Percentiles rank a stretch among this genome's conserved stretches.
Conservation (phyloP, 2,797 vertebrate genomes). For the Hypotaenidia philippensis region DNA sequence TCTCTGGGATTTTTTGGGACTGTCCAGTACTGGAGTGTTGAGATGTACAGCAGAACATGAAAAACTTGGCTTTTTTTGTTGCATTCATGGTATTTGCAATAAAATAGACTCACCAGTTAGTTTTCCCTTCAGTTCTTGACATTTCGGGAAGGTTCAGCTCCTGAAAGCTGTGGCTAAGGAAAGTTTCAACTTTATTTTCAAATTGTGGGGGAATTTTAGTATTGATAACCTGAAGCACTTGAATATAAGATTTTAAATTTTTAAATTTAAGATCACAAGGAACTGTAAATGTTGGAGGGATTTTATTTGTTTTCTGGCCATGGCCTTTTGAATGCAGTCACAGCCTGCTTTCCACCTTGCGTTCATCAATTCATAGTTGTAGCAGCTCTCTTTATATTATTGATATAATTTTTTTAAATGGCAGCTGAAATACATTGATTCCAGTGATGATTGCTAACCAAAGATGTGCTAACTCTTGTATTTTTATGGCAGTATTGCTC, state of each 20-base stretch:
- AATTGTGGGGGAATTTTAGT: not conserved
- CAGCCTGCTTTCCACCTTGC: not conserved
- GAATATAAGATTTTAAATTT: too few relatives aligned
- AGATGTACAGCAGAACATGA: not conserved
- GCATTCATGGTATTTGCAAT: not conserved
- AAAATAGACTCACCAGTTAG: not conserved
- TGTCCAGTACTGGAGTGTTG: not conserved
- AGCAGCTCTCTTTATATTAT: not conserved
- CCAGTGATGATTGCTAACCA: not conserved
- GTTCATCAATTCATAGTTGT: not conserved
- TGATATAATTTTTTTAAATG: not conserved
- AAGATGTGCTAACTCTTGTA: not conserved
- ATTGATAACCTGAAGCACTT: not conserved
- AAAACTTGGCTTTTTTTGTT: not conserved
- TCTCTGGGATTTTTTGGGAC: not conserved
- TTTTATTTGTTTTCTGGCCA: not conserved
- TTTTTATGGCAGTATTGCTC: not conserved
- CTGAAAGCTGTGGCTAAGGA: not conserved
- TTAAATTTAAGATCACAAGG: not conserved
- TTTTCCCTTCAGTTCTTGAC: not conserved
- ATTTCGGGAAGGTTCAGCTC: not conserved
- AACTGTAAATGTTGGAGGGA: not conserved
- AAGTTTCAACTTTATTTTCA: not conserved
- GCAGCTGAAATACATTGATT: not conserved
- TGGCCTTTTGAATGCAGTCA: not conserved